These are phyloP conservation scores for Pachypsylla venusta DNA, from an alignment of 1,140 invertebrate species.

Conservation along the genomic window DNA sequence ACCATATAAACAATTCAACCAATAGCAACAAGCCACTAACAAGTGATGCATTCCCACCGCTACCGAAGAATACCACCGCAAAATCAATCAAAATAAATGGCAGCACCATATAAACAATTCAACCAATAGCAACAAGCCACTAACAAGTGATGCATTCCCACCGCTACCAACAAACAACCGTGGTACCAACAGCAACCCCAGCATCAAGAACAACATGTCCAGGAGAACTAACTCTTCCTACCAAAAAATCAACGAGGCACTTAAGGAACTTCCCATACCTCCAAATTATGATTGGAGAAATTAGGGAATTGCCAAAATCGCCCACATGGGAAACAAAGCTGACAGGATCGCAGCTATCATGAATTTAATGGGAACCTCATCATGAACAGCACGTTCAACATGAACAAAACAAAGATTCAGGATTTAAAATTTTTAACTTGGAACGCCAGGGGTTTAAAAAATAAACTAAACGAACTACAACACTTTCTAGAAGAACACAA, in stretches of 20 bases:
- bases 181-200: background rate
- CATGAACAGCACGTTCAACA: too few relatives aligned
- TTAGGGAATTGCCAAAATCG: background rate
- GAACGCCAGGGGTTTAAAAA: background rate
- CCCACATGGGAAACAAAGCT: background rate
- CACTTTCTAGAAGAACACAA: background rate
- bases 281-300: background rate
- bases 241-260: background rate
- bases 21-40: background rate
- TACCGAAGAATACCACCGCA: background rate
- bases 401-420: background rate
- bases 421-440: background rate
- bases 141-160: background rate
- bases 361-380: background rate
- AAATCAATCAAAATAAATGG: background rate
- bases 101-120: background rate
- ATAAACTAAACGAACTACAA: background rate
- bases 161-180: background rate
- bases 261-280: background rate
- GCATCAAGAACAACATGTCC: background rate
- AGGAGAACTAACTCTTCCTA: background rate
- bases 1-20: background rate
- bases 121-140: background rate
- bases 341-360: background rate
- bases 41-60: background rate